Evolutionary conservation across 1,140 invertebrate genomes (phyloP).

Genomic region (Lordiphosa stackelbergi): DNA sequence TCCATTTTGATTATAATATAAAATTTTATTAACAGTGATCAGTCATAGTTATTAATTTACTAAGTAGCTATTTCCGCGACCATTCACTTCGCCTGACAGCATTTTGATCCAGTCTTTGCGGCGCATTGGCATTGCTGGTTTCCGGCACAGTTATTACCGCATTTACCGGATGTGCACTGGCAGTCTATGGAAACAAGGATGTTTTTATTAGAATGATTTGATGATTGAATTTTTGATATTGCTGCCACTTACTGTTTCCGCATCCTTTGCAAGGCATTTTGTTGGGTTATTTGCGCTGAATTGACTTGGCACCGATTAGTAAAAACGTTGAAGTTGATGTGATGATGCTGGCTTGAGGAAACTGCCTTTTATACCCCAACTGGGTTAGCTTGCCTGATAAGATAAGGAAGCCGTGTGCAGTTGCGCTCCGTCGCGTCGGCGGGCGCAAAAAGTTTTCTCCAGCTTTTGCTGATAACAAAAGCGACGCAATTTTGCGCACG

Average conservation of each 20-base stretch:
- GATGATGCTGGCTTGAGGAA: neutral
- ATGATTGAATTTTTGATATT: neutral
- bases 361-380: slow-evolving; percentile 31
- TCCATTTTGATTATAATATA: neutral
- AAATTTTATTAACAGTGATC: slow-evolving; percentile 8
- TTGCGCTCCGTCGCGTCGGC: slow-evolving; percentile 15
- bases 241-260: slow-evolving; percentile 53
- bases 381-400: slow-evolving; percentile 24
- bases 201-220: slow-evolving; percentile 1
- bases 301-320: neutral
- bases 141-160: slow-evolving; percentile 50
- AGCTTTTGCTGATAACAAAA: neutral
- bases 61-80: neutral
- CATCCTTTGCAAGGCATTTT: slow-evolving; percentile 68
- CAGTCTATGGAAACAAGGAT: slow-evolving; percentile 31
- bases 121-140: slow-evolving; percentile 52
- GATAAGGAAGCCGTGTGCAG: slow-evolving; percentile 54
- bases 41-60: slow-evolving; percentile 11
- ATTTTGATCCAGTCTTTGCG: slow-evolving; percentile 36
- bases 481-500: slow-evolving; percentile 40
- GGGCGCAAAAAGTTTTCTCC: slow-evolving; percentile 34
- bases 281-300: neutral
- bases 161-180: slow-evolving; percentile 57
- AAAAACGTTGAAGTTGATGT: slow-evolving; percentile 15
- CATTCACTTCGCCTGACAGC: slow-evolving; percentile 53